A percentile compares a stretch with the other conserved stretches of the same genome.
phyloP scores from a whole-genome alignment of 2,888 invertebrate species.

The Abscondita cerata region DNA sequence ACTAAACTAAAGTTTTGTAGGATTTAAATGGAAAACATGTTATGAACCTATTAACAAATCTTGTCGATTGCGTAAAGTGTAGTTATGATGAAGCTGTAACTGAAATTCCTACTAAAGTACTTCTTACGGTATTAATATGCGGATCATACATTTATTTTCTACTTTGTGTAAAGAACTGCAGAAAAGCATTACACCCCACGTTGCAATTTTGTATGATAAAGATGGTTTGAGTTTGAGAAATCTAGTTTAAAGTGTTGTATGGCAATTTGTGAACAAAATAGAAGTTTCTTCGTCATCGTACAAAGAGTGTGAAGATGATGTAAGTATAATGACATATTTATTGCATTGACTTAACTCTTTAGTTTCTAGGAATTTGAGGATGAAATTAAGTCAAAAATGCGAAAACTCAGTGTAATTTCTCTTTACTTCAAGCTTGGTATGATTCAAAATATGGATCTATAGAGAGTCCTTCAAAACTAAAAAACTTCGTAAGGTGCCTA shows the following conservation, averaged over 20 bases:
- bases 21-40: conserved; percentile 67
- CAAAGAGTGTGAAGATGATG: background rate
- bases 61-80: conserved; percentile 66
- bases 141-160: conserved; percentile 82
- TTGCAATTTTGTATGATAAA: conserved; percentile 77
- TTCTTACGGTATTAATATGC: conserved; percentile 81
- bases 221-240: conserved; percentile 75
- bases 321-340: background rate
- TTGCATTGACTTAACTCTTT: too few species aligned
- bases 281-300: background rate
- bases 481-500: conserved; percentile 44
- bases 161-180: conserved; percentile 69
- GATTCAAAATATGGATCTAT: conserved; percentile 52
- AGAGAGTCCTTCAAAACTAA: conserved; percentile 53
- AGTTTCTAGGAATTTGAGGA: too few species aligned
- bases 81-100: conserved; percentile 55
- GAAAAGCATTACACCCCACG: conserved; percentile 70
- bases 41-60: conserved; percentile 66
- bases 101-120: conserved; percentile 66
- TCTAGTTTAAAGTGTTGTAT: conserved; percentile 75
- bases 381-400: conserved; percentile 53
- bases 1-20: conserved; percentile 52
- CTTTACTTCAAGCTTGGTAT: conserved; percentile 69
- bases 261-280: conserved; percentile 68
- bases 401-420: conserved; percentile 73